phyloP scores from a whole-genome alignment of 2,797 vertebrate genomes.

The Cynopterus sphinx region DNA sequence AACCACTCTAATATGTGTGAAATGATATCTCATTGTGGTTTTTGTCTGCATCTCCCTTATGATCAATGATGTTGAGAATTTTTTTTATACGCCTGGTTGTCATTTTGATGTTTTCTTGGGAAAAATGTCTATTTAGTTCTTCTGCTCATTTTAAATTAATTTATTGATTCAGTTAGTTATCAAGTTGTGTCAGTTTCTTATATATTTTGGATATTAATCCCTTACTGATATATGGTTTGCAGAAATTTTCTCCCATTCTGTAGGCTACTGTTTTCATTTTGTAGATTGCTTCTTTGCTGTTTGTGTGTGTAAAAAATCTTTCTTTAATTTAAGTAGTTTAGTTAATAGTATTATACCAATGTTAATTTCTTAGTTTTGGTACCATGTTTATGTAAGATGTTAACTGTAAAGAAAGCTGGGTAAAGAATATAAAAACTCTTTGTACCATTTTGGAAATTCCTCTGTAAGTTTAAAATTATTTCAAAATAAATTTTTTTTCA shows the following conservation, averaged over 20 bases:
- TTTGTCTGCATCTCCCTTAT: background rate
- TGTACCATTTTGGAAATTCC: background rate
- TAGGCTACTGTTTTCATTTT: background rate
- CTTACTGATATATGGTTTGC: background rate
- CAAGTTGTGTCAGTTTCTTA: background rate
- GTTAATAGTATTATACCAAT: background rate
- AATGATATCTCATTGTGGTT: background rate
- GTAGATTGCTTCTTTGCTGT: background rate
- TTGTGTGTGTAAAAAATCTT: background rate
- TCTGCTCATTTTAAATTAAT: background rate
- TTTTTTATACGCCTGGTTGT: background rate
- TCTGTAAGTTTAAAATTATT: background rate
- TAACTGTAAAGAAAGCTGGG: background rate
- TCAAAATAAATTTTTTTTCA: background rate
- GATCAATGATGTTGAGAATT: background rate
- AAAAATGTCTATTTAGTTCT: background rate
- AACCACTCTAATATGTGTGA: background rate
- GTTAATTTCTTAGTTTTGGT: background rate
- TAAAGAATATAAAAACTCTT: background rate
- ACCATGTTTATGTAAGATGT: background rate
- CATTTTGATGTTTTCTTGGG: background rate
- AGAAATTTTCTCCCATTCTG: background rate
- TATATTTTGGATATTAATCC: background rate
- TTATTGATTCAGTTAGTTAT: background rate
- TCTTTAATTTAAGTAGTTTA: background rate